These are phyloP conservation scores for Amphimallon solstitiale DNA, from an alignment of 2,888 invertebrate species.

Conservation along the genomic window DNA sequence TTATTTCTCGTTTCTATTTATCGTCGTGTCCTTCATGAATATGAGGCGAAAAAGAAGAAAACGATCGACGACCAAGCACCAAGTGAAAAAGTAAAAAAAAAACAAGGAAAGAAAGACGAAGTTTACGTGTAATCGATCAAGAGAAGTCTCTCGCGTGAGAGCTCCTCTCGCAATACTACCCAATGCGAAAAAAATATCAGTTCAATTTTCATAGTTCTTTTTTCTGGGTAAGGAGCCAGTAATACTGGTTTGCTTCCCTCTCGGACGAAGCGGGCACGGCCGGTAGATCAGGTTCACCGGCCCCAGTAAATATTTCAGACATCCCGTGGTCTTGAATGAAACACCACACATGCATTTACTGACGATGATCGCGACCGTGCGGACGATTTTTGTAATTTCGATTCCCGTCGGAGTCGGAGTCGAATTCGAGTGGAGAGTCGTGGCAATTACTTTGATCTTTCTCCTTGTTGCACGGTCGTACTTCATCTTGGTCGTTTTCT, in stretches of 20 bases:
- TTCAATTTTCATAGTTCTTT: slow-evolving; percentile 51
- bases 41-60: slow-evolving; percentile 27
- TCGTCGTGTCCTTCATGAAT: slow-evolving; percentile 42
- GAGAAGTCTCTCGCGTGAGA: slow-evolving; percentile 37
- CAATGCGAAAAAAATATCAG: slow-evolving; percentile 50
- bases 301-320: slow-evolving; percentile 60
- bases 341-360: slow-evolving; percentile 56
- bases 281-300: slow-evolving; percentile 55
- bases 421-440: slow-evolving; percentile 4
- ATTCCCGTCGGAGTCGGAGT: slow-evolving; percentile 24
- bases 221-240: slow-evolving; percentile 54
- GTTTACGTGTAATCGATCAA: slow-evolving; percentile 50
- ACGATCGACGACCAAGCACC: background rate
- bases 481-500: slow-evolving; percentile 27
- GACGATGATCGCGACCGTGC: slow-evolving; percentile 39
- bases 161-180: slow-evolving; percentile 1
- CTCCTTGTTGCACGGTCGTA: slow-evolving; percentile 15
- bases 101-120: slow-evolving; percentile 19
- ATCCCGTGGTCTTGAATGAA: slow-evolving; percentile 56
- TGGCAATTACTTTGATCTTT: slow-evolving; percentile 30
- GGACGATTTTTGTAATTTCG: slow-evolving; percentile 38
- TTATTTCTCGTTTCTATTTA: slow-evolving; percentile 48
- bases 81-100: background rate
- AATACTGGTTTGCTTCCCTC: slow-evolving; percentile 59
- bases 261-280: slow-evolving; percentile 42